Evolutionary conservation across 1,140 invertebrate species (phyloP).

Genomic region (Dendroctonus valens): DNA sequence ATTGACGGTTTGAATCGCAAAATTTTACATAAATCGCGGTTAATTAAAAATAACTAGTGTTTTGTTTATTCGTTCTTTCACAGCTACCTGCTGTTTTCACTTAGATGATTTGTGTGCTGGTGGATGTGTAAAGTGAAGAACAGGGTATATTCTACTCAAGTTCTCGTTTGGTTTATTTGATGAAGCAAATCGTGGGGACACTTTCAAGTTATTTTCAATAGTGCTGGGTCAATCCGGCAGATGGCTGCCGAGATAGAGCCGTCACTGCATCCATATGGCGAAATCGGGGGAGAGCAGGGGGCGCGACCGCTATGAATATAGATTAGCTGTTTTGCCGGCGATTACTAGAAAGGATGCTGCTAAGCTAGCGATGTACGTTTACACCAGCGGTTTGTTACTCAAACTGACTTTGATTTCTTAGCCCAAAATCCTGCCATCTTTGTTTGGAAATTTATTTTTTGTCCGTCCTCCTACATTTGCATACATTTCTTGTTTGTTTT

Average conservation of each 20-base stretch:
- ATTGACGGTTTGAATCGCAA: conserved; percentile 14
- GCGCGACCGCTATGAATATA: conserved; percentile 45
- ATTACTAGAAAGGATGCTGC: conserved; percentile 30
- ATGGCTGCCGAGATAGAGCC: conserved; percentile 44
- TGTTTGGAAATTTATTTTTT: no score
- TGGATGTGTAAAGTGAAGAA: no score
- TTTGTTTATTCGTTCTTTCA: conserved; percentile 12
- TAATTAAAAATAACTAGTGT: conserved; percentile 30
- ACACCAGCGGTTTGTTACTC: conserved; percentile 9
- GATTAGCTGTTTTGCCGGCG: conserved; percentile 47
- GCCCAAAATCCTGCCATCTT: no score
- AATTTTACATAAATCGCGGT: conserved; percentile 25
- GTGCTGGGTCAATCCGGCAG: conserved; percentile 36
- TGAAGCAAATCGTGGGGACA: no score
- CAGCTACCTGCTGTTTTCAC: conserved; percentile 1
- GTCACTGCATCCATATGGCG: conserved; percentile 35
- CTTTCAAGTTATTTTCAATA: no score
- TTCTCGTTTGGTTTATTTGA: no score
- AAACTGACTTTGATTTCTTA: neutral
- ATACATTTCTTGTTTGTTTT: no score
- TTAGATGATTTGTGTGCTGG: no score
- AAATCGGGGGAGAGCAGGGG: conserved; percentile 21
- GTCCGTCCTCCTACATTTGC: no score
- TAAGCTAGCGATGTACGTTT: conserved; percentile 3
- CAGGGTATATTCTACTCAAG: no score